phyloP scores from a whole-genome alignment of 2,113 vertebrate genomes.

The Alligator sinensis region DNA sequence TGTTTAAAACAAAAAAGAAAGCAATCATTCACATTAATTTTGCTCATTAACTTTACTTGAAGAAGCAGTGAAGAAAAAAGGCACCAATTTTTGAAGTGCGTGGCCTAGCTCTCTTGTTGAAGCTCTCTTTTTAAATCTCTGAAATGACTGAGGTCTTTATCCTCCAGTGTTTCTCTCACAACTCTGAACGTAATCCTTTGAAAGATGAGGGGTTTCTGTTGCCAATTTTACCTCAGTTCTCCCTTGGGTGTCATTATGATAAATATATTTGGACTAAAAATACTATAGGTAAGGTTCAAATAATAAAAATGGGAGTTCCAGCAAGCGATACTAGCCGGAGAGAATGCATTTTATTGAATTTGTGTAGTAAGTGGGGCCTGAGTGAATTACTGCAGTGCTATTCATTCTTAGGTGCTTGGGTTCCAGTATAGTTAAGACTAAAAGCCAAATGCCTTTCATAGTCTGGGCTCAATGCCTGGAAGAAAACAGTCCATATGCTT shows the following conservation, averaged over 20 bases:
- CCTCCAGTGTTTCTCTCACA: constrained; percentile 17
- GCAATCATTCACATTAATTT: constrained; percentile 76
- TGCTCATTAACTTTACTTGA: constrained; percentile 66
- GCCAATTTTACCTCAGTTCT: constrained; percentile 18
- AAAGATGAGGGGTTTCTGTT: constrained; percentile 28
- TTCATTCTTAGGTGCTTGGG: constrained; percentile 72
- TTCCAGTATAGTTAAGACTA: constrained; percentile 79
- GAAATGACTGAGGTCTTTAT: constrained; percentile 16
- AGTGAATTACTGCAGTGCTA: constrained; percentile 65
- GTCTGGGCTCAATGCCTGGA: constrained; percentile 83
- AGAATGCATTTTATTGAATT: constrained; percentile 45
- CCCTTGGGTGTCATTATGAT: not conserved
- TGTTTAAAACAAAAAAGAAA: constrained; percentile 28
- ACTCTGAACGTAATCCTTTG: constrained; percentile 26
- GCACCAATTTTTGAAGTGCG: constrained; percentile 52
- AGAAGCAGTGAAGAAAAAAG: constrained; percentile 65
- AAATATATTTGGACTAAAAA: constrained; percentile 38
- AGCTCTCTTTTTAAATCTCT: constrained; percentile 18
- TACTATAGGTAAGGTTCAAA: constrained; percentile 2
- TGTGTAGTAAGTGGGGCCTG: constrained; percentile 13
- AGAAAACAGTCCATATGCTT: constrained; percentile 86
- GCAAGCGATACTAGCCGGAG: constrained; percentile 15
- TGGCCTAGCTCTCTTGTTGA: constrained; percentile 39
- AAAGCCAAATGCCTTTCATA: constrained; percentile 84
- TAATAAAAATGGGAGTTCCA: constrained; percentile 18